Percentiles rank a stretch among this genome's conserved stretches.
These are phyloP conservation scores for Platycnemis pennipes DNA, from an alignment of 2,888 invertebrate genomes.

Conservation along the genomic window DNA sequence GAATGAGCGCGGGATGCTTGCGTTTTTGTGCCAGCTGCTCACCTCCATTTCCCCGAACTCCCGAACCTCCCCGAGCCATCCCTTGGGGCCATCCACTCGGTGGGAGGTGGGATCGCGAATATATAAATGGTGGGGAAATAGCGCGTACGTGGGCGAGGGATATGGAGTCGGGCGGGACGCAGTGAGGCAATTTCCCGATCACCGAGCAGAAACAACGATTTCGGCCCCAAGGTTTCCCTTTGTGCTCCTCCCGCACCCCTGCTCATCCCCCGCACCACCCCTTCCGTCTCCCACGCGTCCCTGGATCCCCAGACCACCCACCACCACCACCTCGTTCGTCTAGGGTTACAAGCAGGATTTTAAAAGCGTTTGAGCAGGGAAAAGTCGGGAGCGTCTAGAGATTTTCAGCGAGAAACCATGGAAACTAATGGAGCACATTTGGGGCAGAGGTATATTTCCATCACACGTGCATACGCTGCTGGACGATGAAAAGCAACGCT, in stretches of 20 bases:
- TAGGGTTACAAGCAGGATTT: not conserved
- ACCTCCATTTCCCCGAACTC: not conserved
- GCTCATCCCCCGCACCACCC: no score
- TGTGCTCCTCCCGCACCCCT: not conserved
- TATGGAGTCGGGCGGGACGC: no score
- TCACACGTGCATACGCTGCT: no score
- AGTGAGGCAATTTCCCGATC: conserved; percentile 17
- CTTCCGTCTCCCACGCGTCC: no score
- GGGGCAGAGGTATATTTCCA: not conserved
- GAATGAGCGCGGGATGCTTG: not conserved
- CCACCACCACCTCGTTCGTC: not conserved
- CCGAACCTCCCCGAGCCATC: no score
- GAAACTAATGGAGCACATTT: not conserved
- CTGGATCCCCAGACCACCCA: not conserved
- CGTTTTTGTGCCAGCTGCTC: not conserved
- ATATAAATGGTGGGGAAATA: no score
- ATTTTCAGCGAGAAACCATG: not conserved
- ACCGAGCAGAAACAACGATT: not conserved
- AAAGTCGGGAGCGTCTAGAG: not conserved
- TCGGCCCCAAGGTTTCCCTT: not conserved
- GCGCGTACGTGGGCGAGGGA: not conserved
- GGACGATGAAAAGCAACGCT: no score
- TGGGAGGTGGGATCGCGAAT: not conserved
- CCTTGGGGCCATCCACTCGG: not conserved
- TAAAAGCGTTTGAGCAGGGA: not conserved